Percentiles rank a stretch among this genome's conserved stretches.
phyloP scores from a whole-genome alignment of 1,140 invertebrate species.

The Homalodisca vitripennis region DNA sequence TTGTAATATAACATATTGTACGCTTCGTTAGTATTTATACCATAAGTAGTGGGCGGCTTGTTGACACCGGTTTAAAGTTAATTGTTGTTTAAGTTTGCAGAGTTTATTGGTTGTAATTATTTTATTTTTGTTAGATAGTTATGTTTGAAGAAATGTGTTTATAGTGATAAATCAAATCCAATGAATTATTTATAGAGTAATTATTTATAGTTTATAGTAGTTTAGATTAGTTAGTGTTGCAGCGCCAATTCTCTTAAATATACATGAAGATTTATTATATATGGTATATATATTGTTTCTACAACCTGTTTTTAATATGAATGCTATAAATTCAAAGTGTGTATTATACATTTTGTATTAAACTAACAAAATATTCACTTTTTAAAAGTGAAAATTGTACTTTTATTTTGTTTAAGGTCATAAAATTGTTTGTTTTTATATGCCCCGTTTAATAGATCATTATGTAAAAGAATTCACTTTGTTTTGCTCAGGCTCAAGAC shows the following conservation, averaged over 20 bases:
- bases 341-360: background rate
- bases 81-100: slow-evolving; percentile 22
- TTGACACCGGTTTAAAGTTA: slow-evolving; percentile 5
- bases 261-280: background rate
- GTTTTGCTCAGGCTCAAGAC: slow-evolving; percentile 4
- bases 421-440: too few species aligned
- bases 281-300: background rate
- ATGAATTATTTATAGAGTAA: slow-evolving; percentile 1
- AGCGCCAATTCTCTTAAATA: slow-evolving; percentile 16
- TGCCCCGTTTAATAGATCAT: too few species aligned
- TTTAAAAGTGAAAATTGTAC: too few species aligned
- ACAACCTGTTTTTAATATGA: too few species aligned
- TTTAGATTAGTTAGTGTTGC: background rate
- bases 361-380: too few species aligned
- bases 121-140: slow-evolving; percentile 1
- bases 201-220: slow-evolving; percentile 22
- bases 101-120: slow-evolving; percentile 20
- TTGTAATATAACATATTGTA: slow-evolving; percentile 20
- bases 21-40: slow-evolving; percentile 13
- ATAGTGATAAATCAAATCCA: slow-evolving; percentile 1
- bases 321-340: slow-evolving; percentile 2
- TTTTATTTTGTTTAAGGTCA: too few species aligned
- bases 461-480: background rate
- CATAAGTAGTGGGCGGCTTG: slow-evolving; percentile 3
- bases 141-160: slow-evolving; percentile 11